Percentiles rank a stretch among this genome's conserved stretches.
Evolutionary conservation across 2,888 invertebrate genomes (phyloP).

Genomic region (Agrochola lota): DNA sequence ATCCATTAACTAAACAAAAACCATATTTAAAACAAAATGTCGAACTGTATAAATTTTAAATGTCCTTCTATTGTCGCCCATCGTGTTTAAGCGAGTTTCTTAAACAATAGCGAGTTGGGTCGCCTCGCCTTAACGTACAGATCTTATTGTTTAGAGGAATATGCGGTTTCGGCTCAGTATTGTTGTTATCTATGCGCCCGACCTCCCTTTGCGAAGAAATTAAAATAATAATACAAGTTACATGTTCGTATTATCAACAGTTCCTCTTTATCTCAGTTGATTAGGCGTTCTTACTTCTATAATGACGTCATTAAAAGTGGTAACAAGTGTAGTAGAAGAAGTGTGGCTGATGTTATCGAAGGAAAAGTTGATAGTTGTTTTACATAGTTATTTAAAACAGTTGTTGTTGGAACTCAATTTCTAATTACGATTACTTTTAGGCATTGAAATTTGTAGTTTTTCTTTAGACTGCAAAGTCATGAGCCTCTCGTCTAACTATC

Average conservation of each 20-base stretch:
- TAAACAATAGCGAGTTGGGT: constrained; percentile 73
- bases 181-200: constrained; percentile 72
- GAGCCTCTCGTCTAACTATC: background rate
- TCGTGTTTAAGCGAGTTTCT: constrained; percentile 67
- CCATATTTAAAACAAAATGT: constrained; percentile 60
- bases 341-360: background rate
- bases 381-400: no score
- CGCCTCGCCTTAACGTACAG: constrained; percentile 71
- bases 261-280: constrained; percentile 56
- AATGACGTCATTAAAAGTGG: constrained; percentile 28
- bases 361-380: background rate
- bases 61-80: constrained; percentile 59
- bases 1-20: constrained; percentile 40
- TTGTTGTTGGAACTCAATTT: background rate
- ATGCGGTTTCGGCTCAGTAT: constrained; percentile 70
- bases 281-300: constrained; percentile 48
- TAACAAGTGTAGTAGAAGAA: constrained; percentile 12
- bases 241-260: constrained; percentile 58
- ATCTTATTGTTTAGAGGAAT: constrained; percentile 75
- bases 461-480: background rate
- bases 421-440: background rate
- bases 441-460: background rate
- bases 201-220: constrained; percentile 67
- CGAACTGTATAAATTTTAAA: constrained; percentile 69
- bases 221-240: constrained; percentile 69